Evolutionary conservation across 92 coral and sea anemone genomes (phyloP), one percentile per base, ranked within the genome.

Genomic region (Desmophyllum pertusum): DNA sequence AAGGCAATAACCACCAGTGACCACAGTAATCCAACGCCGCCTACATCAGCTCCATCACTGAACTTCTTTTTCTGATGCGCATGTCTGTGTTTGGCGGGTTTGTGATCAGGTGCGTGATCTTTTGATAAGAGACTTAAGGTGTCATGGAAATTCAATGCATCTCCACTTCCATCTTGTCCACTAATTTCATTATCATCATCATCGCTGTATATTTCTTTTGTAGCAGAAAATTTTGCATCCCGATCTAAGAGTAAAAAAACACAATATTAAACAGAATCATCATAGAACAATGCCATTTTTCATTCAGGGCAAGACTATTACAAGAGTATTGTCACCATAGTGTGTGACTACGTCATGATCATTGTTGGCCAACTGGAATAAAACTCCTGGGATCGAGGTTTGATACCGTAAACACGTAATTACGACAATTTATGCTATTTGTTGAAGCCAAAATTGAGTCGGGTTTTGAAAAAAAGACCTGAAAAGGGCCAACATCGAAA

Each of bases 21-120:
- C 75, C 63, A 80, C 61, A 80, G 75, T 3, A 65, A n/a, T 31
- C 84, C 84, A 45, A 35, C 25, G 19, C 84, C 84, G 30, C 66
- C 75, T 0, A 0, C 27, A 9, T 73, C 71, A 11, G 48, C 10
- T 15, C 14, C 4, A 17, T 36, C n/a, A 14, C 15, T 14, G 0
- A 6, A 7, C 15, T 67, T 79, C 45, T 67, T 68, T 29, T 10
- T 66, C 30, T 48, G 76, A 9, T 48, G 83, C 5, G 35, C 18
- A 59, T 62, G 42, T 63, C 72, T 62, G 41, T 61, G 6, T 78
- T 27, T 62, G 51, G 29, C 15, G 31, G 15, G 27, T 36, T 39
- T 17, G 31, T 62, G 72, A 9, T 39, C n/a, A n/a, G n/a, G 69
- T n/a, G 55, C 31, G 27, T 66, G 61, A 50, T 65, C 75, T 37